Percentiles rank a stretch among this genome's conserved stretches.
phyloP scores from a whole-genome alignment of 2,797 vertebrate genomes.

The Xyrichtys novacula region DNA sequence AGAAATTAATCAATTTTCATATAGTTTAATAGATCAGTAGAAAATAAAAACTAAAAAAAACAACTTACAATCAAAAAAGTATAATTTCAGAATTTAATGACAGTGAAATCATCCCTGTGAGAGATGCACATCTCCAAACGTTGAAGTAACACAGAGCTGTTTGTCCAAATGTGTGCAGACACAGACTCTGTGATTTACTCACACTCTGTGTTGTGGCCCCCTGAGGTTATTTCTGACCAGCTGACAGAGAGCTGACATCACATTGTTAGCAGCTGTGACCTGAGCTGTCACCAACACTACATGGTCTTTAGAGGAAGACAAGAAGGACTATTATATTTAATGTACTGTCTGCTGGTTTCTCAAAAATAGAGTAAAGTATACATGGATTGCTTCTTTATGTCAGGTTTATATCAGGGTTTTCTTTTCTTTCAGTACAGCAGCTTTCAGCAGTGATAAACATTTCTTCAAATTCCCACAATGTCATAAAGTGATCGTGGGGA shows the following conservation, averaged over 20 bases:
- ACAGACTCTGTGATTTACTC: background rate
- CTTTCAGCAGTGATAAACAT: background rate
- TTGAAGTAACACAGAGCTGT: background rate
- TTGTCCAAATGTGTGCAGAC: background rate
- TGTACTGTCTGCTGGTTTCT: background rate
- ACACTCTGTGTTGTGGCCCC: background rate
- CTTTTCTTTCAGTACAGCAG: background rate
- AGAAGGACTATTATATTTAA: background rate
- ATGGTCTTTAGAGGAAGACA: slow-evolving; percentile 2
- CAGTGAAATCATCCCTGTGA: too few species aligned
- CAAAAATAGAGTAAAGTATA: background rate
- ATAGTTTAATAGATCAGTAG: too few species aligned
- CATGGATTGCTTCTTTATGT: background rate
- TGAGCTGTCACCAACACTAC: background rate
- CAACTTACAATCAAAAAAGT: too few species aligned
- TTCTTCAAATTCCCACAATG: background rate
- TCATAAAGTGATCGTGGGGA: background rate
- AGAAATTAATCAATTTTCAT: too few species aligned
- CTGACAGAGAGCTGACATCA: slow-evolving; percentile 12
- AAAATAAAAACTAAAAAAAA: too few species aligned
- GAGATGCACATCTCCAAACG: background rate
- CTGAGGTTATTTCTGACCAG: background rate
- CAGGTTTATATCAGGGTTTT: background rate
- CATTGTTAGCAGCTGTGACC: slow-evolving; percentile 8
- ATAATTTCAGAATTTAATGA: too few species aligned